Evolutionary conservation across 2,113 vertebrate species (phyloP).

Genomic region (Globicephala melas): DNA sequence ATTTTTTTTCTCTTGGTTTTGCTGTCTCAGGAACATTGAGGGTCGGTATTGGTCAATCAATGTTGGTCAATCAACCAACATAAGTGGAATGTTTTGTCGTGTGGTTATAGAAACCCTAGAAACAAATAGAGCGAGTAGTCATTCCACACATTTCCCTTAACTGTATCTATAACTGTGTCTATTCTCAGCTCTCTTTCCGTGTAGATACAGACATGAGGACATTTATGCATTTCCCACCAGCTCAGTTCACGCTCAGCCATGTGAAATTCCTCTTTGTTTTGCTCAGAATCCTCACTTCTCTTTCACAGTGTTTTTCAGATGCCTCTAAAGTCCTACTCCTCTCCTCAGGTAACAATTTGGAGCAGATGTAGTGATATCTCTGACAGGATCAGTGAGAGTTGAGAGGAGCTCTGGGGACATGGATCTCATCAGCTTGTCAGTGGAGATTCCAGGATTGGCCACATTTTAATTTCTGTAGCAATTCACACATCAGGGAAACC

Average conservation of each 20-base stretch:
- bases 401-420: constrained; percentile 24
- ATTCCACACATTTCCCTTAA: not conserved
- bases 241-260: not conserved
- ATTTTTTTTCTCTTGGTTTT: not conserved
- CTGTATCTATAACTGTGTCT: not conserved
- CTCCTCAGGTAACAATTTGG: constrained; percentile 49
- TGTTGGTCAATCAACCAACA: not conserved
- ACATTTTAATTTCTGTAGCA: constrained; percentile 59
- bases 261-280: not conserved
- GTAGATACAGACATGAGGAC: not conserved
- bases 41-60: not conserved
- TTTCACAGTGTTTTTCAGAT: constrained; percentile 20
- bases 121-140: not conserved
- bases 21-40: not conserved
- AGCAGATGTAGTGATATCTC: constrained; percentile 59
- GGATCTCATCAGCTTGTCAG: constrained; percentile 63
- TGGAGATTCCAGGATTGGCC: constrained; percentile 25
- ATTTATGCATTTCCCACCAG: not conserved
- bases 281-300: not conserved
- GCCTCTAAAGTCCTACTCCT: constrained; percentile 15
- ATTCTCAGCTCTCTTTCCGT: not conserved
- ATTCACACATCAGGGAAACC: constrained; percentile 59
- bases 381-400: constrained; percentile 44
- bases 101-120: not conserved
- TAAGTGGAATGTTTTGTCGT: not conserved